Evolutionary conservation across 2,113 vertebrate species (phyloP).

Genomic region (Plectropomus leopardus): DNA sequence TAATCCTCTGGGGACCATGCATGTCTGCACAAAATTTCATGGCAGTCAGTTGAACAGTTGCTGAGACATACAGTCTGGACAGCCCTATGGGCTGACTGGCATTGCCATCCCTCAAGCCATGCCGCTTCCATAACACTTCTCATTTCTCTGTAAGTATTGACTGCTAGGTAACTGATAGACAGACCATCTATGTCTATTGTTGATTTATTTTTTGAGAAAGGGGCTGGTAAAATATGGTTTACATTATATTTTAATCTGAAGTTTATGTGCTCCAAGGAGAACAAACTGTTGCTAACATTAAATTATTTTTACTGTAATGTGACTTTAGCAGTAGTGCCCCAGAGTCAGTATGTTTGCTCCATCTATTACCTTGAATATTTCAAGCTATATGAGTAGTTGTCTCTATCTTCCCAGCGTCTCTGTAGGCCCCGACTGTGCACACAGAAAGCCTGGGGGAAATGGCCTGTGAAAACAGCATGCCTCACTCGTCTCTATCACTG

Average conservation of each 20-base stretch:
- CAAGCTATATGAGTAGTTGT: constrained; percentile 22
- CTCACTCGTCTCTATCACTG: constrained; percentile 51
- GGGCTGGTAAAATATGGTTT: too few species aligned
- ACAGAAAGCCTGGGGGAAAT: constrained; percentile 61
- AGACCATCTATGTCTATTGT: too few species aligned
- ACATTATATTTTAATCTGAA: not conserved
- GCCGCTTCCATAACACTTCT: not conserved
- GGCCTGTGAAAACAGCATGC: constrained; percentile 63
- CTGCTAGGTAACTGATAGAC: too few species aligned
- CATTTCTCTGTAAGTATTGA: too few species aligned
- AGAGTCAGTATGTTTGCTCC: constrained; percentile 9
- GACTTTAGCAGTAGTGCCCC: not conserved
- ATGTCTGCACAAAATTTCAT: not conserved
- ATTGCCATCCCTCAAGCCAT: not conserved
- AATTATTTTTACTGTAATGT: not conserved
- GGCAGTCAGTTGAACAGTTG: not conserved
- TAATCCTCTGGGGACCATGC: not conserved
- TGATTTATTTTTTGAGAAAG: too few species aligned
- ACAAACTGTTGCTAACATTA: constrained; percentile 10
- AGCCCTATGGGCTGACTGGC: not conserved
- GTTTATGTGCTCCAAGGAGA: not conserved
- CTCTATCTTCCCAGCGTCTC: constrained; percentile 22
- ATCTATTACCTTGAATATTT: constrained; percentile 37
- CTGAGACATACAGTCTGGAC: not conserved
- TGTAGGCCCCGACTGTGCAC: constrained; percentile 31